phyloP scores from a whole-genome alignment of 2,113 vertebrate genomes.

The Pogona vitticeps region DNA sequence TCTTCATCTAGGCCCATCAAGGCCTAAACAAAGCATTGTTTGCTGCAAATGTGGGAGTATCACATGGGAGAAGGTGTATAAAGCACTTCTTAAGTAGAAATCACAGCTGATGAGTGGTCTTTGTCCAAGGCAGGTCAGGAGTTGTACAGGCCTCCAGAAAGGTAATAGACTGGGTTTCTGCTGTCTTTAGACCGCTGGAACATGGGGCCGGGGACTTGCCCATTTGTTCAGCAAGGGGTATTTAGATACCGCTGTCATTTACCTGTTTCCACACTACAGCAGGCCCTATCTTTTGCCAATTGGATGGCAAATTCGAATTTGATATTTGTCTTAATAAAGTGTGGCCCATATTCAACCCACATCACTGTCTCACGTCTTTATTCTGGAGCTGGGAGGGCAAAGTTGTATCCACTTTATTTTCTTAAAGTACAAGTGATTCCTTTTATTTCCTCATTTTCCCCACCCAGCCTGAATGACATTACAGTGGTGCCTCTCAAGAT shows the following conservation, averaged over 20 bases:
- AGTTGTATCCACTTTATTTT: neutral
- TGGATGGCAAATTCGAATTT: too few relatives aligned
- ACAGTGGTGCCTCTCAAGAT: too few relatives aligned
- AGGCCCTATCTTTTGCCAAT: too few relatives aligned
- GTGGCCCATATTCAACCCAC: too few relatives aligned
- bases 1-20: neutral
- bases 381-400: too few relatives aligned
- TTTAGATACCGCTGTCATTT: too few relatives aligned
- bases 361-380: too few relatives aligned
- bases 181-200: too few relatives aligned
- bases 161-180: neutral
- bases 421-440: neutral
- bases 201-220: too few relatives aligned
- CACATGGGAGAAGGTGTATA: neutral
- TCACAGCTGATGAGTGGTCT: neutral
- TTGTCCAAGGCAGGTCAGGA: neutral
- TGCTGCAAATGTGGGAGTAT: neutral
- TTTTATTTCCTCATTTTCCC: neutral
- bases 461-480: neutral
- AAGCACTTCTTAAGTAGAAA: neutral
- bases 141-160: neutral
- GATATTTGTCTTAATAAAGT: too few relatives aligned
- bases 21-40: neutral
- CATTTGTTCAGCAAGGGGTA: too few relatives aligned
- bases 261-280: too few relatives aligned